phyloP scores from a whole-genome alignment of 2,888 invertebrate species.

The Colletes collaris region DNA sequence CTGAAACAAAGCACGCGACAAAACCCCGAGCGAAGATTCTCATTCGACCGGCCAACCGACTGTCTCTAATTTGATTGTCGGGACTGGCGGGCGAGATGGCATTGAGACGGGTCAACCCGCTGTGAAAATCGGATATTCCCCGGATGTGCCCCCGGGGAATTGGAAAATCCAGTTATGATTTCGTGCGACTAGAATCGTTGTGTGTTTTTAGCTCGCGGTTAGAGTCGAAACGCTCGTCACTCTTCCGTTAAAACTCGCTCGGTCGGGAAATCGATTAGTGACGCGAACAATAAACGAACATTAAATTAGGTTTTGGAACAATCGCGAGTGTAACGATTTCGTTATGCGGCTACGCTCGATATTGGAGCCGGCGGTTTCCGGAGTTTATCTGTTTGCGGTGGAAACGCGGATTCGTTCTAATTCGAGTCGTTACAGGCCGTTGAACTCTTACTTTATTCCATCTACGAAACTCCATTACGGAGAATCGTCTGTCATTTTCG shows the following conservation, averaged over 20 bases:
- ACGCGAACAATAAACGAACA: slow-evolving; percentile 35
- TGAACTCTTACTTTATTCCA: not conserved
- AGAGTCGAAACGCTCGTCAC: slow-evolving; percentile 38
- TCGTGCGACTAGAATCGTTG: slow-evolving; percentile 50
- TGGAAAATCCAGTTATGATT: slow-evolving; percentile 71
- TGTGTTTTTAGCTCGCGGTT: slow-evolving; percentile 56
- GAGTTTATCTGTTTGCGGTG: not conserved
- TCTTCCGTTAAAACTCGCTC: slow-evolving; percentile 36
- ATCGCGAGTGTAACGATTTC: slow-evolving; percentile 12
- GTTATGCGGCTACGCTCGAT: slow-evolving; percentile 3
- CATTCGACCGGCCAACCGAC: slow-evolving; percentile 67
- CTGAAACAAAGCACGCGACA: slow-evolving; percentile 60
- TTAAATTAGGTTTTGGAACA: slow-evolving; percentile 37
- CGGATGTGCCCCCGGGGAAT: slow-evolving; percentile 57
- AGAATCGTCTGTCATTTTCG: too few relatives aligned
- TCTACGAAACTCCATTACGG: not conserved
- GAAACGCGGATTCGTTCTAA: not conserved
- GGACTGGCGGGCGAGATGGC: slow-evolving; percentile 24
- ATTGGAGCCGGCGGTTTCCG: slow-evolving; percentile 4
- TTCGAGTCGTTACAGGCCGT: slow-evolving; percentile 1
- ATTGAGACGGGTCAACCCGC: slow-evolving; percentile 75
- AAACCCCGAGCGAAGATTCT: slow-evolving; percentile 68
- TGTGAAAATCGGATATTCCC: slow-evolving; percentile 69
- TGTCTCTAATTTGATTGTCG: slow-evolving; percentile 72
- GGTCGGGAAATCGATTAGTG: slow-evolving; percentile 45